Evolutionary conservation across 2,888 invertebrate genomes (phyloP), one percentile per base, ranked within the genome.

Genomic region (Tenthredo mesomela): DNA sequence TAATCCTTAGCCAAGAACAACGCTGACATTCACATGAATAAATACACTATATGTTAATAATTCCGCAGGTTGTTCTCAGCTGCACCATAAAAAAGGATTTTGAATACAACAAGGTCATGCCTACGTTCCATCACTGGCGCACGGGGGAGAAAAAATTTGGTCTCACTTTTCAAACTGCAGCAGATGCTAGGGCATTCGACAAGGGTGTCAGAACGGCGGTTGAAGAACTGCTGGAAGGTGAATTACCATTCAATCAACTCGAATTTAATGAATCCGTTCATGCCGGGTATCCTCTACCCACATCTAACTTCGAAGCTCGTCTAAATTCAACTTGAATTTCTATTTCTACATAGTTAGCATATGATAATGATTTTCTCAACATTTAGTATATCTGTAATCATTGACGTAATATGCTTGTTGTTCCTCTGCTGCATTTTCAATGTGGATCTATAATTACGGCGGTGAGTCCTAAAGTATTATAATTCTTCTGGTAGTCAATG

Each of bases 121-220:
- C 99, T 50, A 98, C 98, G 73, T 99, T 99, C 95, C 98, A 99
- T 94, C 99, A 99, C 94, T 99, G 99, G 99, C 97, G 97, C 92
- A 98, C 98, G 29, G 98, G 98, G 85, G 98, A 98, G 94, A 98
- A 98, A 94, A 96, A 97, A 89, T 99, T 98, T 94, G 99, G 99
- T 80, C 95, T 99, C 89, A 98, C 98, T 83, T 99, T 99, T 95
- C 98, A 98, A 94, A 98, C 98, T 83, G 98, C 98, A 58, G 98
- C 98, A 10, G 98, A 99, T 94, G 98, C 98, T 54, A 94, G 98
- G 87, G 98, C 98, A 84, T 99, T 99, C 93, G 98, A 98, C 93
- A 97, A 97, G 92, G 98, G 98, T 61, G 97, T 99, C 21, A 94
- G 97, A 88, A 96, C 96, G 85, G 98, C 98, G 80, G 97, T 98